A percentile compares a stretch with the other conserved stretches of the same genome.
phyloP scores from a whole-genome alignment of 2,113 vertebrate species.

The Crotalus viridis region DNA sequence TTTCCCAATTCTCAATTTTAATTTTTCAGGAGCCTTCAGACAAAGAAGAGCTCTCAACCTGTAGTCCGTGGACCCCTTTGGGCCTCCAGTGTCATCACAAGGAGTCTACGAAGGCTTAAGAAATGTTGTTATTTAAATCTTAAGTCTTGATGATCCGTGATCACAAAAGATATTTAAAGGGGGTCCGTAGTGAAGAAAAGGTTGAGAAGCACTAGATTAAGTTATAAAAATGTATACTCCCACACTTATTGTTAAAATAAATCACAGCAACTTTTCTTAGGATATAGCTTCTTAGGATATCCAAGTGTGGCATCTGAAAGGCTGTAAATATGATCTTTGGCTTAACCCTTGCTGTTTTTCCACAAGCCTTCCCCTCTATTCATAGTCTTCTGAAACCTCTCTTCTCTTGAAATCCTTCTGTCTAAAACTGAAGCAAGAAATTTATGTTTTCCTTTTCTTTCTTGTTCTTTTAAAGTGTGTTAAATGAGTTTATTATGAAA shows the following conservation, averaged over 20 bases:
- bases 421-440: neutral
- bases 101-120: too few species aligned
- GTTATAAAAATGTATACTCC: neutral
- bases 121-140: too few species aligned
- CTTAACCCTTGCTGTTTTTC: neutral
- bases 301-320: neutral
- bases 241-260: neutral
- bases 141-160: too few species aligned
- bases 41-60: neutral
- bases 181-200: neutral
- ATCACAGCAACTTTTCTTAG: neutral
- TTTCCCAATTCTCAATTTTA: neutral
- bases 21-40: neutral
- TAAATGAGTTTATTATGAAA: slow-evolving; percentile 99
- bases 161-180: too few species aligned
- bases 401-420: neutral
- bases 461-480: slow-evolving; percentile 73
- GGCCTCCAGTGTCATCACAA: too few species aligned
- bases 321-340: neutral
- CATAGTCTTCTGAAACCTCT: neutral
- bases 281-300: neutral
- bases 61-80: too few species aligned
- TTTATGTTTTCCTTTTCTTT: neutral
- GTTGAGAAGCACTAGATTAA: neutral
- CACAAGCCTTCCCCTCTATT: neutral